Evolutionary conservation across 1,140 invertebrate species (phyloP).

Genomic region (Bemisia tabaci): DNA sequence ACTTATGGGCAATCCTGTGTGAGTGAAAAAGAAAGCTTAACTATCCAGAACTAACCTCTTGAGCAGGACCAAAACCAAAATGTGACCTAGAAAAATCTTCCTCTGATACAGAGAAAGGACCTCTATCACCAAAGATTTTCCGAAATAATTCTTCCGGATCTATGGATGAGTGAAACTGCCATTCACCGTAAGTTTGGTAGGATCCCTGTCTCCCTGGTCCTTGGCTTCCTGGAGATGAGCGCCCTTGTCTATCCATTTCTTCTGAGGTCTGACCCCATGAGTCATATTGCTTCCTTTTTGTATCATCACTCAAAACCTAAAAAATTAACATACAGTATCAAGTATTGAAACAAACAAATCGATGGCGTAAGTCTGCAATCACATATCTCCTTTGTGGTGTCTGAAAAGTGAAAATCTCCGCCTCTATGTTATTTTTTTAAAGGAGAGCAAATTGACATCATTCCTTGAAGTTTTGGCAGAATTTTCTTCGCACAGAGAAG

Average conservation of each 20-base stretch:
- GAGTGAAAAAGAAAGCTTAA: too few relatives aligned
- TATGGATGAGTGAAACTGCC: constrained; percentile 72
- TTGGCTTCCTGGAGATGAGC: constrained; percentile 16
- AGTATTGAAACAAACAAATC: background rate
- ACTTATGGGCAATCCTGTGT: too few relatives aligned
- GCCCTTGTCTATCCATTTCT: constrained; percentile 52
- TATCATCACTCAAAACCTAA: constrained; percentile 77
- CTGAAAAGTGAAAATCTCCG: too few relatives aligned
- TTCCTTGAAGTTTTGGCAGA: too few relatives aligned
- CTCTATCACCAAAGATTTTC: constrained; percentile 68
- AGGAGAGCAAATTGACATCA: too few relatives aligned
- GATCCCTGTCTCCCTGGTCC: constrained; percentile 32
- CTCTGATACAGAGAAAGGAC: constrained; percentile 32
- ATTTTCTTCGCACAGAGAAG: too few relatives aligned
- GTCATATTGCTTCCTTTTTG: constrained; percentile 85
- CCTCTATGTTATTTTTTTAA: too few relatives aligned
- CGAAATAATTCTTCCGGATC: constrained; percentile 92
- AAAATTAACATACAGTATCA: constrained; percentile 3
- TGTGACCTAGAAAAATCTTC: constrained; percentile 60
- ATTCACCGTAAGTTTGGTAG: constrained; percentile 45
- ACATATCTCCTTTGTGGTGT: too few relatives aligned
- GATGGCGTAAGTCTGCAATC: too few relatives aligned
- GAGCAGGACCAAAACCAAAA: constrained; percentile 77
- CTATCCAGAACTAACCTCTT: constrained; percentile 66
- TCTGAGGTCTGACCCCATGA: constrained; percentile 78